Evolutionary conservation across 2,113 vertebrate genomes (phyloP), one percentile per base, ranked within the genome.

Genomic region (Pao palembangensis): DNA sequence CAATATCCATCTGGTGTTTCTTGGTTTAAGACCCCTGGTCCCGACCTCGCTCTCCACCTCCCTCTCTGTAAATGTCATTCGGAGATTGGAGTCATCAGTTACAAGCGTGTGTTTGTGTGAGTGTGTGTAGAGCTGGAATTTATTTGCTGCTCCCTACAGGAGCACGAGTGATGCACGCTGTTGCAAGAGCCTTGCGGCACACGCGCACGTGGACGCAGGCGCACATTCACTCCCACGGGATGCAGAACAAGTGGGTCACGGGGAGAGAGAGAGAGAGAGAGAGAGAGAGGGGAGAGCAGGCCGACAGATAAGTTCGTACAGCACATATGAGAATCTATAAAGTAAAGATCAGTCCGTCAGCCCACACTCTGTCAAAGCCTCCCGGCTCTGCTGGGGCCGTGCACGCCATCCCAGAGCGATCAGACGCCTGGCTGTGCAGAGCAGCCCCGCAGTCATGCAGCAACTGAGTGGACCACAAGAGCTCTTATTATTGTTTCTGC

Each of bases 21-120:
- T 79, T 69, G 69, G 76, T 87, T 78, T 71, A 76, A 79, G 69
- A 78, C 76, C 57, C 62, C 65, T 51, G 51, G 62, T 58, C 63
- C 51, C 71, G 44, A 44, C 51, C 64, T 54, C 47, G 41, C 51
- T n/a, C 48, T 54, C 53, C 17, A 73, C 61, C 68, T 53, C 57
- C 56, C 46, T 67, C 73, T 66, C 69, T 56, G 68, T 82, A 68
- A 84, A 85, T 86, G 84, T 85, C 82, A 85, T 75, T 69, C 41
- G 19, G 66, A 82, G 70, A 87, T 78, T 76, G 86, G 70, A 72
- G 60, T 85, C 81, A 83, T 89, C 80, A 81, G 82, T 87, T 87
- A 77, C 76, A 75, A 62, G 42, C 31, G 49, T 34, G 51, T 49
- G 55, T 59, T 60, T 47, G 60, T 44, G 52, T 19, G 49, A 61